phyloP scores from a whole-genome alignment of 1,140 invertebrate genomes.

The Colletes gigas region DNA sequence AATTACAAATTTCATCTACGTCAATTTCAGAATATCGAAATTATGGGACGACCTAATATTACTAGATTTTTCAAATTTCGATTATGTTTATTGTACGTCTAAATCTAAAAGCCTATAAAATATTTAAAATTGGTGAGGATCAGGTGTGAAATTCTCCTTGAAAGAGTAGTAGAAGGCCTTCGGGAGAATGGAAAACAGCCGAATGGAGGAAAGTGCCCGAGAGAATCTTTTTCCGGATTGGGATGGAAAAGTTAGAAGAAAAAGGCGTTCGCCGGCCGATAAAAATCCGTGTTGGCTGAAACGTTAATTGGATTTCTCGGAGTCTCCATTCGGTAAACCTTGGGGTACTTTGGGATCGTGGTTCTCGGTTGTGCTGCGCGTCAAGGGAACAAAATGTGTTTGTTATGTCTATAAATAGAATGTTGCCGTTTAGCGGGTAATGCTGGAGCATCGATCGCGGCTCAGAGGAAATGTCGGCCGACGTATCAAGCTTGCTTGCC shows the following conservation, averaged over 20 bases:
- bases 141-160: too few relatives aligned
- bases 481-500: slow-evolving; percentile 31
- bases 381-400: neutral
- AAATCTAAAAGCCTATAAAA: too few relatives aligned
- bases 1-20: too few relatives aligned
- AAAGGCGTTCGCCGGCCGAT: neutral
- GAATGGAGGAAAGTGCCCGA: neutral
- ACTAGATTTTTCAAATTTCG: too few relatives aligned
- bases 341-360: too few relatives aligned
- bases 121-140: too few relatives aligned
- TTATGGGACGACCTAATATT: too few relatives aligned
- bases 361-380: neutral
- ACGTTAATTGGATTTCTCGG: slow-evolving; percentile 17
- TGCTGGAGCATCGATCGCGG: slow-evolving; percentile 25
- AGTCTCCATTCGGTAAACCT: neutral
- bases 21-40: too few relatives aligned
- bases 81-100: too few relatives aligned
- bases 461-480: slow-evolving; percentile 35
- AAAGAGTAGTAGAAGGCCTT: too few relatives aligned
- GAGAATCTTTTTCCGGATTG: neutral
- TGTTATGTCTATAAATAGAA: slow-evolving; percentile 25
- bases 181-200: neutral
- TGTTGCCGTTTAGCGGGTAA: slow-evolving; percentile 28
- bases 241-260: neutral
- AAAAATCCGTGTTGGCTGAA: neutral